Evolutionary conservation across 2,888 invertebrate genomes (phyloP).

Genomic region (Rambutsinella grinnellia): DNA sequence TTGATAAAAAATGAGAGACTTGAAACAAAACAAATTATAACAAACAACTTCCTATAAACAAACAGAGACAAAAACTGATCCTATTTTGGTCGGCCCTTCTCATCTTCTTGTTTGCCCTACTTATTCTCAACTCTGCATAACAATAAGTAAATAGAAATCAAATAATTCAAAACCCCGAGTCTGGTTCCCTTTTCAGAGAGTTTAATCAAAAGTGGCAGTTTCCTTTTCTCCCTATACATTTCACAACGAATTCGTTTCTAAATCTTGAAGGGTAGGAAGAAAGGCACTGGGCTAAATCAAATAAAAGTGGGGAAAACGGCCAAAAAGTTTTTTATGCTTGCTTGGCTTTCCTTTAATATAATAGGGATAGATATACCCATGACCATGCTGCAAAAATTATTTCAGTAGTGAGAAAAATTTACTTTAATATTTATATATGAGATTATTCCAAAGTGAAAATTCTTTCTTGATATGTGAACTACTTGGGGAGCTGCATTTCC

Average conservation of each 20-base stretch:
- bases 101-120: constrained; percentile 11
- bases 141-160: constrained; percentile 50
- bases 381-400: too few species aligned
- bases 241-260: background rate
- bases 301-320: background rate
- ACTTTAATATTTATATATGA: background rate
- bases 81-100: too few species aligned
- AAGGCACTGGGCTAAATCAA: background rate
- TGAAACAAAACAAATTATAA: too few species aligned
- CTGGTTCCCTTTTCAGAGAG: constrained; percentile 1
- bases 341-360: constrained; percentile 20
- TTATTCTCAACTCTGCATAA: constrained; percentile 24
- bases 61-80: too few species aligned
- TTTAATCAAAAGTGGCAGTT: constrained; percentile 23
- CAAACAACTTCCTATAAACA: too few species aligned
- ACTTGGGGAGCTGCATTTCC: background rate
- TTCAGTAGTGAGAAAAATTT: background rate
- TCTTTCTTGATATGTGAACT: background rate
- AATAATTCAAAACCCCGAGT: constrained; percentile 17
- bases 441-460: background rate
- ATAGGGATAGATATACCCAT: background rate
- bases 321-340: constrained; percentile 1
- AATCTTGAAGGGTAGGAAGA: background rate
- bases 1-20: too few species aligned
- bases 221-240: constrained; percentile 1